A percentile compares a stretch with the other conserved stretches of the same genome.
These are phyloP conservation scores for Sitta europaea DNA, from an alignment of 2,113 vertebrate species.

Conservation along the genomic window DNA sequence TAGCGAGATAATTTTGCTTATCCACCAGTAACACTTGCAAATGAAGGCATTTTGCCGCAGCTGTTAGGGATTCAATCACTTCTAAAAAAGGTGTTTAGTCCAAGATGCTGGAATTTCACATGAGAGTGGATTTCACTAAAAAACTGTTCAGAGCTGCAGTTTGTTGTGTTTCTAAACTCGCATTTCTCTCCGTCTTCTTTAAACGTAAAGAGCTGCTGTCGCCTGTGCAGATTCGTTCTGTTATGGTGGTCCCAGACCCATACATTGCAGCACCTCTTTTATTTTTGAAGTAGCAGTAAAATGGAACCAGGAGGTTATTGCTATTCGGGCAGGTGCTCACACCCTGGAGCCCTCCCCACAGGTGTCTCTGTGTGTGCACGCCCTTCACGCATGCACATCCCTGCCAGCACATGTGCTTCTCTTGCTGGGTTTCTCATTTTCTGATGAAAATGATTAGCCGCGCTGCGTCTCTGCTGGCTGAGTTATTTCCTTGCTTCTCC, in stretches of 20 bases:
- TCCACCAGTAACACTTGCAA: background rate
- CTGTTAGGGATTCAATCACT: background rate
- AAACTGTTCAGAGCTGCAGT: background rate
- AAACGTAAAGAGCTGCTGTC: background rate
- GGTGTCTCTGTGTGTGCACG: too few relatives aligned
- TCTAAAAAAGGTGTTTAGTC: background rate
- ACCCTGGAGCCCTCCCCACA: background rate
- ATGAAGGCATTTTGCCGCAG: background rate
- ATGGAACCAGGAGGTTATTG: background rate
- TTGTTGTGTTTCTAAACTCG: background rate
- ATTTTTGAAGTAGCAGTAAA: background rate
- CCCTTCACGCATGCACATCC: accelerated
- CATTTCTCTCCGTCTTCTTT: background rate
- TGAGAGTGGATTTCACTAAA: background rate
- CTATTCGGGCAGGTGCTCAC: background rate
- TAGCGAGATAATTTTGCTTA: background rate
- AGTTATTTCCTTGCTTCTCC: background rate
- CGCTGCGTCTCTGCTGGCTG: background rate
- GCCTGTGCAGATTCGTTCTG: background rate
- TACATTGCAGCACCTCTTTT: background rate
- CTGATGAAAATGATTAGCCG: background rate
- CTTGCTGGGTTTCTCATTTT: background rate
- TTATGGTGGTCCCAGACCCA: background rate
- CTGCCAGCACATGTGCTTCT: accelerated
- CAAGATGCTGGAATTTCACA: background rate